Evolutionary conservation across 2,888 invertebrate genomes (phyloP), one percentile per base, ranked within the genome.

Genomic region (Rotaria macrura): DNA sequence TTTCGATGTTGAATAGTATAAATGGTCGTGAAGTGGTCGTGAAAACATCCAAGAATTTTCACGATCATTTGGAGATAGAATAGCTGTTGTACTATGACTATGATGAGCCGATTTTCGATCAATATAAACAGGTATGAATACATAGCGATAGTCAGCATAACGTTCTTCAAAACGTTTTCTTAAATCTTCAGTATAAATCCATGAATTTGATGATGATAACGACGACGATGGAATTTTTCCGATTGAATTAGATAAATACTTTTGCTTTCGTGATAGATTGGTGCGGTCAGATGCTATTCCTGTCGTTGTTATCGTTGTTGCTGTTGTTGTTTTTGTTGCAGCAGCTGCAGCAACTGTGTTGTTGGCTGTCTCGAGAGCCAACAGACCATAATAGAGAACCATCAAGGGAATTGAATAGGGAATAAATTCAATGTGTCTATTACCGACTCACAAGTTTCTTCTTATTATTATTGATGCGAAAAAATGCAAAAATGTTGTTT

Each of bases 181-280:
- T 79, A 79, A 79, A 43, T 79, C 79, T 79, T 79, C 79, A 25
- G 79, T 79, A 79, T 79, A 79, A 79, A 79, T 79, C 79, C 79
- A 79, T 79, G 79, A 79, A 43, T 79, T 79, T n/a, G 79, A 43
- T 79, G 79, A 43, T 79, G 79, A 79, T 79, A n/a, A 23, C 23
- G 74, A 79, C 0, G 74, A 79, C 14, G 79, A 79, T 0, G 79
- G 43, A 9, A 79, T 65, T 65, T 65, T 65, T 20, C 65, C 65
- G 34, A 65, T 20, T 34, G 65, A 65, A 65, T 65, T 65, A 34
- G 65, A 65, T 65, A 65, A 65, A 34, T 65, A 65, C 38, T 65
- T 65, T 20, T 65, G 65, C 20, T 65, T 65, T 20, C 65, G 65
- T 34, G 65, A 34, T 65, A 65, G 34, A 29, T 20, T 65, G 14